Evolutionary conservation across 2,888 invertebrate species (phyloP), one percentile per base, ranked within the genome.

Genomic region (Oscheius onirici): DNA sequence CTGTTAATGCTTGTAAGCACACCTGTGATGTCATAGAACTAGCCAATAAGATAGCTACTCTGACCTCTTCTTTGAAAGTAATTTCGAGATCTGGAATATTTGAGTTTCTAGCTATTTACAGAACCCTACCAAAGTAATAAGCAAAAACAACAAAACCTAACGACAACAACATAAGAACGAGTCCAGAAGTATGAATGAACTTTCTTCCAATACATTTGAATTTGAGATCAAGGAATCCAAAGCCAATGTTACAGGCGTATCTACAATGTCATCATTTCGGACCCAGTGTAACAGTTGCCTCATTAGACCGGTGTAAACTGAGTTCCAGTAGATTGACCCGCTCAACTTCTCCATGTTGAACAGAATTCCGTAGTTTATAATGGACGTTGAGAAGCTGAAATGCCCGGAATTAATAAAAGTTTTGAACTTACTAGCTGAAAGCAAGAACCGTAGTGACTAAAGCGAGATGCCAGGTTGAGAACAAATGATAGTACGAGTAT

Each of bases 271-370:
- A 0, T 43, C 17, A 69, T n/a, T 57, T 22, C 49, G 22, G 17
- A 40, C 41, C 17, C 34, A 22, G 17, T 34, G 26, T 46, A 44
- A n/a, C 20, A 1, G 22, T 13, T 22, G 69, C 73, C 73, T 65
- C 69, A 77, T 79, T 0, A 79, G 51, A 40, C 79, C 79, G 1
- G 77, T 77, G 28, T 72, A 79, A 2, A 79, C 79, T 1, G 75
- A 69, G 34, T 79, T 79, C 79, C 76, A 76, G 63, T 84, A 86
- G 28, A 86, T 82, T 1, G 81, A 81, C 1, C 84, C 84, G 11
- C 77, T 75, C 17, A 84, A 70, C 44, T 83, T 80, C 54, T 86
- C 86, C 84, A 86, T 83, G 69, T 86, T 86, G 76, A 86, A 86
- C 8, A 85, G 65, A n/a, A 86, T 77, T 13, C 84, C 81, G 61